These are phyloP conservation scores for Dolomedes plantarius DNA, from an alignment of 2,888 invertebrate species.

Conservation along the genomic window DNA sequence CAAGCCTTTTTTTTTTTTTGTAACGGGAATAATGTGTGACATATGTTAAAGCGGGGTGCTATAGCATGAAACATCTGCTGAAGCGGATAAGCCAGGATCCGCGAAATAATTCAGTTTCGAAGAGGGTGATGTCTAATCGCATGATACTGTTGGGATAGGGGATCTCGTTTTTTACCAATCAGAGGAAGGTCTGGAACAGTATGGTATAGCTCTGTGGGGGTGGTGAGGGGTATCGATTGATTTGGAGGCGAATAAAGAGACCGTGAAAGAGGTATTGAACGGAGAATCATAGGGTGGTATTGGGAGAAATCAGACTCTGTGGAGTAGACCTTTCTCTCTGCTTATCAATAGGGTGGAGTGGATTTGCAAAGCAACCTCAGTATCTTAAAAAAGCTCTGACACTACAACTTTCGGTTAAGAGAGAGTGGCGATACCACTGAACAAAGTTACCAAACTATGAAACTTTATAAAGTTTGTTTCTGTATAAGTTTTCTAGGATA, in stretches of 20 bases:
- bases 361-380: too few relatives aligned
- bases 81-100: neutral
- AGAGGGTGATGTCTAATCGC: neutral
- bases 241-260: neutral
- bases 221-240: neutral
- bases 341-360: too few relatives aligned
- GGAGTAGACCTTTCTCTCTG: too few relatives aligned
- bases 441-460: too few relatives aligned
- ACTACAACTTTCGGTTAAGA: too few relatives aligned
- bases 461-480: too few relatives aligned
- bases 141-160: neutral
- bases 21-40: slow-evolving; percentile 50
- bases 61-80: slow-evolving; percentile 49
- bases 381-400: too few relatives aligned
- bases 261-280: slow-evolving; percentile 2
- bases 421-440: too few relatives aligned
- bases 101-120: neutral
- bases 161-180: slow-evolving; percentile 7
- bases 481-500: too few relatives aligned
- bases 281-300: neutral
- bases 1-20: slow-evolving; percentile 4
- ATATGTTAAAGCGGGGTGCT: slow-evolving; percentile 45
- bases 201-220: neutral
- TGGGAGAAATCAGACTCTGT: too few relatives aligned
- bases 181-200: neutral